phyloP scores from a whole-genome alignment of 2,888 invertebrate species.

The Nomada ruficornis region DNA sequence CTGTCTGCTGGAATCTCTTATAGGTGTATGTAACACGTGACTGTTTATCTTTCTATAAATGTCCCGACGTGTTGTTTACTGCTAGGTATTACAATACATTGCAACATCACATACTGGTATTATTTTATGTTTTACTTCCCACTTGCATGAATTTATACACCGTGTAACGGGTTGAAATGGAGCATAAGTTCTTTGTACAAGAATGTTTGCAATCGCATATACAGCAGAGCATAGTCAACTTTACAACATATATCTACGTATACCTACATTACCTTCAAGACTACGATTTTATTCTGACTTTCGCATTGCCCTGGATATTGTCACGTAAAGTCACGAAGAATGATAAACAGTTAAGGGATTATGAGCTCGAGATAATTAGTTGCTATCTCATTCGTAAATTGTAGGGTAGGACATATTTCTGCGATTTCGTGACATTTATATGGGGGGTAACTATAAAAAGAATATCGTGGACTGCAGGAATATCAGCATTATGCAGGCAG shows the following conservation, averaged over 20 bases:
- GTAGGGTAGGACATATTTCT: background rate
- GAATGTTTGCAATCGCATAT: too few relatives aligned
- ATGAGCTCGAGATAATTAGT: background rate
- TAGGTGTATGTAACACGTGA: background rate
- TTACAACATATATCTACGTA: too few relatives aligned
- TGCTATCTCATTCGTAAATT: background rate
- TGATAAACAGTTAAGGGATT: background rate
- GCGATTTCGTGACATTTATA: background rate
- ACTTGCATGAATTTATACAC: too few relatives aligned
- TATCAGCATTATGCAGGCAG: slow-evolving; percentile 69
- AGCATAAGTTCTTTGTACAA: too few relatives aligned
- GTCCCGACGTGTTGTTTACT: background rate
- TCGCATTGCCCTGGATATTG: too few relatives aligned
- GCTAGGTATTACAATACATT: too few relatives aligned
- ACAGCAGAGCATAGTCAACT: too few relatives aligned
- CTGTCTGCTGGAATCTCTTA: background rate
- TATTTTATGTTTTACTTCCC: too few relatives aligned
- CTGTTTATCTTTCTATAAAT: background rate
- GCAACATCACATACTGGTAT: too few relatives aligned
- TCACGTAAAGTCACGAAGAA: background rate
- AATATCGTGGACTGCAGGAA: slow-evolving; percentile 55
- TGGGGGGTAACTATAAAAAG: background rate
- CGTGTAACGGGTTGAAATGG: too few relatives aligned
- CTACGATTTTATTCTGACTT: background rate
- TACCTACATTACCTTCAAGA: too few relatives aligned